Evolutionary conservation across 2,113 vertebrate species (phyloP).

Genomic region (Pongo pygmaeus): DNA sequence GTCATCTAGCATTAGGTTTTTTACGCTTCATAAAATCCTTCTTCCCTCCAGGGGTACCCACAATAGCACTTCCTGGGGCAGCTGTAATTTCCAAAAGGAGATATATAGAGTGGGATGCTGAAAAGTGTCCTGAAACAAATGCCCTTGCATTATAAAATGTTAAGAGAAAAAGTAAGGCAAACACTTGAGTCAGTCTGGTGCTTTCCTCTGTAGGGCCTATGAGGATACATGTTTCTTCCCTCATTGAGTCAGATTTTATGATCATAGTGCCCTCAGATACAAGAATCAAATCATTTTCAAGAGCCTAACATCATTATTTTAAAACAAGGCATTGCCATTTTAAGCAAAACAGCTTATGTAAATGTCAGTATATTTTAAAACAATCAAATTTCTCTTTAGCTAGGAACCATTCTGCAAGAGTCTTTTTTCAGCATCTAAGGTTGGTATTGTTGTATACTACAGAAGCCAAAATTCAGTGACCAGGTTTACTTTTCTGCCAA

Average conservation of each 20-base stretch:
- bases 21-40: not conserved
- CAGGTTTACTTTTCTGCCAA: conserved; percentile 2
- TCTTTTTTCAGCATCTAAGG: not conserved
- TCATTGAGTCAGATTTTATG: not conserved
- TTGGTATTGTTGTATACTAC: not conserved
- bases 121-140: not conserved
- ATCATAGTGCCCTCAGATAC: not conserved
- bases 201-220: not conserved
- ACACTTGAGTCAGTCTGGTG: not conserved
- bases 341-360: not conserved
- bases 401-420: not conserved
- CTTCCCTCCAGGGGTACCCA: not conserved
- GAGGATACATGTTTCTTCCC: not conserved
- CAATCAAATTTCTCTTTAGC: not conserved
- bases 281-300: conserved; percentile 31
- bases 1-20: not conserved
- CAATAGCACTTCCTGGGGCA: not conserved
- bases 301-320: not conserved
- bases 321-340: not conserved
- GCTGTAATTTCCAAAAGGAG: not conserved
- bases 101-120: not conserved
- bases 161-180: not conserved
- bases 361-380: conserved; percentile 23
- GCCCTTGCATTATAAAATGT: not conserved
- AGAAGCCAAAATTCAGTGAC: conserved; percentile 5